A percentile compares a stretch with the other conserved stretches of the same genome.
These are phyloP conservation scores for Periplaneta americana DNA, from an alignment of 1,140 invertebrate genomes.

Conservation along the genomic window DNA sequence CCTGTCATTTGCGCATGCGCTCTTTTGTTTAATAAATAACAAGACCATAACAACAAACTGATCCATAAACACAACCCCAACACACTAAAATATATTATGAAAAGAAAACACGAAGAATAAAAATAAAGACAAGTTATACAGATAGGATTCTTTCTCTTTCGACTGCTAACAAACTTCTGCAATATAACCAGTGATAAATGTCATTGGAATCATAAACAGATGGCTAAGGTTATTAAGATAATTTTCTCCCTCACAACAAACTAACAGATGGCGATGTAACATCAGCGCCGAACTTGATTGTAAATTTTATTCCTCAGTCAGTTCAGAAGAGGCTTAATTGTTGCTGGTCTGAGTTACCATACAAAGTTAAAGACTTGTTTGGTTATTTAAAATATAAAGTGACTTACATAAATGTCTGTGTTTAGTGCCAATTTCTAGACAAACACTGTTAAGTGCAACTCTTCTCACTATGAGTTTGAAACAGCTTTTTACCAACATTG, in stretches of 20 bases:
- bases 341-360: too few relatives aligned
- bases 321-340: too few relatives aligned
- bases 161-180: not conserved
- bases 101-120: not conserved
- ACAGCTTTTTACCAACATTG: too few relatives aligned
- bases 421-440: too few relatives aligned
- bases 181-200: not conserved
- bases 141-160: not conserved
- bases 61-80: not conserved
- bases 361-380: too few relatives aligned
- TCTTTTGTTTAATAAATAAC: not conserved
- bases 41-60: not conserved
- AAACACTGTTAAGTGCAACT: too few relatives aligned
- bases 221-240: not conserved
- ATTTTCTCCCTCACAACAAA: not conserved
- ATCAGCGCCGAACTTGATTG: too few relatives aligned
- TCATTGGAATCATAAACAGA: not conserved
- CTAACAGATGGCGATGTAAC: not conserved
- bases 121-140: not conserved
- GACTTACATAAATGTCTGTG: too few relatives aligned
- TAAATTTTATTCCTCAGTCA: too few relatives aligned
- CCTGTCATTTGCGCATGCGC: not conserved
- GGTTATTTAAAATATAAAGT: too few relatives aligned
- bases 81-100: not conserved
- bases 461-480: too few relatives aligned